These are phyloP conservation scores for Tetragnatha versicolor DNA, from an alignment of 1,140 invertebrate genomes.

Conservation along the genomic window DNA sequence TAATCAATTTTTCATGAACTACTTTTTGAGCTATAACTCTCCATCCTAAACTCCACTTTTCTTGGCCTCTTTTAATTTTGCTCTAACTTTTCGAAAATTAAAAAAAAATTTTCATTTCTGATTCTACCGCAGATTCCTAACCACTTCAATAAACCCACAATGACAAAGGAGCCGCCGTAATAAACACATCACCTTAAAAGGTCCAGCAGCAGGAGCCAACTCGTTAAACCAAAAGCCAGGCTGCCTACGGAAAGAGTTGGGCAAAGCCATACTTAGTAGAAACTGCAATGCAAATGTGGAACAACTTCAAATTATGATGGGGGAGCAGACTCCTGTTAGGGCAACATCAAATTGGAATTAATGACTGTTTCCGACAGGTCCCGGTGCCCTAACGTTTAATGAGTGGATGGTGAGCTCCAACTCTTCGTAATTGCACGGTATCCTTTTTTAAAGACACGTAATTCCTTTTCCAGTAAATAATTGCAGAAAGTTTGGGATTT, in stretches of 20 bases:
- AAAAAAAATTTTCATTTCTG: too few species aligned
- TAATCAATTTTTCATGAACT: too few species aligned
- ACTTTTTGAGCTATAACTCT: too few species aligned
- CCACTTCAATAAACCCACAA: too few species aligned
- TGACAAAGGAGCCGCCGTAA: too few species aligned
- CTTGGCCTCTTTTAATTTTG: too few species aligned
- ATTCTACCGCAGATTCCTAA: too few species aligned
- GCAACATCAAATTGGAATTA: constrained; percentile 32
- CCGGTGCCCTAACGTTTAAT: not conserved
- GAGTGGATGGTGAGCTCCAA: constrained; percentile 2
- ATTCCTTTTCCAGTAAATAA: constrained; percentile 17
- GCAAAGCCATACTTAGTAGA: not conserved
- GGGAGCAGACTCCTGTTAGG: not conserved
- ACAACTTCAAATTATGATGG: not conserved
- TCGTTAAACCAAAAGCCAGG: not conserved
- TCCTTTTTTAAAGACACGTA: constrained; percentile 17
- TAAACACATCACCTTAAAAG: too few species aligned
- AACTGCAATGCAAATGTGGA: constrained; percentile 11
- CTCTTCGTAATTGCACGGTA: not conserved
- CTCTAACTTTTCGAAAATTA: too few species aligned
- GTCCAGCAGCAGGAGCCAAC: too few species aligned
- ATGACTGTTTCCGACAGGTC: constrained; percentile 22
- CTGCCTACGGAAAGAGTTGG: not conserved
- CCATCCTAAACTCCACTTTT: too few species aligned
- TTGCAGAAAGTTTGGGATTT: constrained; percentile 1